Percentiles rank a stretch among this genome's conserved stretches.
Conservation (phyloP, 2,888 invertebrate species). For the Allophyes oxyacanthae region DNA sequence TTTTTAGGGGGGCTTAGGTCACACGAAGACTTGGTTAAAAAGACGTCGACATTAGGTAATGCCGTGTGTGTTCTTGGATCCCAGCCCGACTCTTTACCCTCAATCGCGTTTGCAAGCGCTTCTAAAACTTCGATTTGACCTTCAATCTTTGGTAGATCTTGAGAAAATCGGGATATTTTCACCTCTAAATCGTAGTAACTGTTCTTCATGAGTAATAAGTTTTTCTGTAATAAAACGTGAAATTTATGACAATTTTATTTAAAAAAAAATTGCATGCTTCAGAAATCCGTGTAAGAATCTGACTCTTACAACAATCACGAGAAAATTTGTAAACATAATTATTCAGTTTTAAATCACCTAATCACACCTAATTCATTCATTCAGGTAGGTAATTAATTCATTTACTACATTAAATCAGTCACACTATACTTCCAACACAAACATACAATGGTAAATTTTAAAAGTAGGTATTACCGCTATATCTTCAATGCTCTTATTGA, state of each 20-base stretch:
- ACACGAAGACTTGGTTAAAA: slow-evolving; percentile 49
- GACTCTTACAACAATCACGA: too few species aligned
- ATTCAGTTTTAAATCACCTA: not conserved
- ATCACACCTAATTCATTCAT: too few species aligned
- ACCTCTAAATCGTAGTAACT: slow-evolving; percentile 73
- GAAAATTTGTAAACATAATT: too few species aligned
- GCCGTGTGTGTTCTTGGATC: slow-evolving; percentile 60
- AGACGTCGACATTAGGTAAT: slow-evolving; percentile 67
- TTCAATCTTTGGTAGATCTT: slow-evolving; percentile 78
- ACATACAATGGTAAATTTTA: not conserved
- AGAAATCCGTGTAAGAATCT: too few species aligned
- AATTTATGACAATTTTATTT: too few species aligned
- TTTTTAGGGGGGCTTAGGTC: slow-evolving; percentile 32
- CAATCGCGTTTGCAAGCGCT: slow-evolving; percentile 67
- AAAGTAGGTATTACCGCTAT: slow-evolving; percentile 70
- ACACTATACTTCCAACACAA: too few species aligned
- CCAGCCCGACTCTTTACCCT: slow-evolving; percentile 63
- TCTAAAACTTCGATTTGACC: slow-evolving; percentile 78
- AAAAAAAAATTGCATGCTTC: too few species aligned
- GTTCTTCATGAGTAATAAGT: slow-evolving; percentile 68
- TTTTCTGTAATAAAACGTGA: slow-evolving; percentile 68
- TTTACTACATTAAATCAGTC: too few species aligned
- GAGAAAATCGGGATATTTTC: slow-evolving; percentile 69
- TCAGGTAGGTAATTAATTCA: too few species aligned
- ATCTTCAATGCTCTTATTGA: slow-evolving; percentile 72